phyloP scores from a whole-genome alignment of 1,140 invertebrate species.

The Steinernema khuongi region DNA sequence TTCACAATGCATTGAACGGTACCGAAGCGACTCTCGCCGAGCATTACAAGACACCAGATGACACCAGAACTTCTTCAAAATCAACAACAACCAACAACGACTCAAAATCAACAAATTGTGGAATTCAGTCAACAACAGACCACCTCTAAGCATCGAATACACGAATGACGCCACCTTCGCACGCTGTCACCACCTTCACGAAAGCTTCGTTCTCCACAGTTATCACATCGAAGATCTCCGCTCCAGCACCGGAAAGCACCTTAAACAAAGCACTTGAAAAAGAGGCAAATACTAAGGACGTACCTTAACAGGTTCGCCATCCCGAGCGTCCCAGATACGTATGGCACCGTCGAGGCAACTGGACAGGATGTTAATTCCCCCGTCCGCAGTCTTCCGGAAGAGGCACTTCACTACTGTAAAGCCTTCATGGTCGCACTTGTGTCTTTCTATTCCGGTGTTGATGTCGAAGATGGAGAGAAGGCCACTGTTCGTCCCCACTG shows the following conservation, averaged over 20 bases:
- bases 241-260: constrained; percentile 31
- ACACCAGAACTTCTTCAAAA: background rate
- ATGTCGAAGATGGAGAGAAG: background rate
- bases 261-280: constrained; percentile 8
- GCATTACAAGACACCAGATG: background rate
- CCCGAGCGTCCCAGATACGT: constrained; percentile 35
- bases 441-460: background rate
- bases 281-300: background rate
- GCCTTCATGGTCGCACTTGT: background rate
- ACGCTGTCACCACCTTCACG: constrained; percentile 24
- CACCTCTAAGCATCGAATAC: constrained; percentile 28
- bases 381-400: background rate
- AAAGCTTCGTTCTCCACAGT: constrained; percentile 19
- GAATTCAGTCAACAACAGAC: background rate
- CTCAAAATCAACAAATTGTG: background rate
- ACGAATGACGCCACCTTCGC: constrained; percentile 29
- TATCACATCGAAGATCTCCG: constrained; percentile 34
- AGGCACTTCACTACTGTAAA: background rate
- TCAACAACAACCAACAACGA: constrained; percentile 16
- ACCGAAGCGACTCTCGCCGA: background rate
- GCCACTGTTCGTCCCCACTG: background rate
- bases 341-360: constrained; percentile 31
- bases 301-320: constrained; percentile 36
- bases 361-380: constrained; percentile 4
- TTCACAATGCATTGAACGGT: too few species aligned